phyloP scores from a whole-genome alignment of 2,797 vertebrate genomes.

The Decapterus maruadsi region DNA sequence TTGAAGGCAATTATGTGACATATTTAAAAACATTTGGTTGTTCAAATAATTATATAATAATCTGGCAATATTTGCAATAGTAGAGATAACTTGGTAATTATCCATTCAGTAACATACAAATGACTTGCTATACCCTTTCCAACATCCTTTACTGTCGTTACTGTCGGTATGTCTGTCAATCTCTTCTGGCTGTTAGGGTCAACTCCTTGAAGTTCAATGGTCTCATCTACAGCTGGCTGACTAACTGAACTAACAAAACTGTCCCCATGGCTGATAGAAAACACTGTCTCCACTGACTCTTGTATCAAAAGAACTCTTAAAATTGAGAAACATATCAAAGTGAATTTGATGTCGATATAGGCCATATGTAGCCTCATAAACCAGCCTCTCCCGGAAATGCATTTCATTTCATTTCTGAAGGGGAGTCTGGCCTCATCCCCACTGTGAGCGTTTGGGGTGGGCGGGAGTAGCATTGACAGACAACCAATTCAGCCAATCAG shows the following conservation, averaged over 20 bases:
- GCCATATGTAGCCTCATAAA: no score
- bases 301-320: not conserved
- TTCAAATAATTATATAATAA: slow-evolving; percentile 54
- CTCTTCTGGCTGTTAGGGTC: not conserved
- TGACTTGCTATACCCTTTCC: slow-evolving; percentile 37
- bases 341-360: no score
- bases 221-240: slow-evolving; percentile 2
- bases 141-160: no score
- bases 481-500: no score
- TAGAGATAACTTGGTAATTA: not conserved
- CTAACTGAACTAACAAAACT: slow-evolving; percentile 11
- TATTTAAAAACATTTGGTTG: slow-evolving; percentile 41
- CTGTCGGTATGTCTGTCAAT: not conserved
- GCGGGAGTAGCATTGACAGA: no score
- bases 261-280: not conserved
- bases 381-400: no score
- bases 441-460: no score
- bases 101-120: slow-evolving; percentile 29
- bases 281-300: not conserved
- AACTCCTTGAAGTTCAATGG: slow-evolving; percentile 1
- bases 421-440: no score
- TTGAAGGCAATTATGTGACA: slow-evolving; percentile 29
- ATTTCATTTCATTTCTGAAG: no score
- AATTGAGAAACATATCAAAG: no score
- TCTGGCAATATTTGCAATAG: no score